These are phyloP conservation scores for Hippotragus niger DNA, from an alignment of 2,113 vertebrate genomes.

Conservation along the genomic window DNA sequence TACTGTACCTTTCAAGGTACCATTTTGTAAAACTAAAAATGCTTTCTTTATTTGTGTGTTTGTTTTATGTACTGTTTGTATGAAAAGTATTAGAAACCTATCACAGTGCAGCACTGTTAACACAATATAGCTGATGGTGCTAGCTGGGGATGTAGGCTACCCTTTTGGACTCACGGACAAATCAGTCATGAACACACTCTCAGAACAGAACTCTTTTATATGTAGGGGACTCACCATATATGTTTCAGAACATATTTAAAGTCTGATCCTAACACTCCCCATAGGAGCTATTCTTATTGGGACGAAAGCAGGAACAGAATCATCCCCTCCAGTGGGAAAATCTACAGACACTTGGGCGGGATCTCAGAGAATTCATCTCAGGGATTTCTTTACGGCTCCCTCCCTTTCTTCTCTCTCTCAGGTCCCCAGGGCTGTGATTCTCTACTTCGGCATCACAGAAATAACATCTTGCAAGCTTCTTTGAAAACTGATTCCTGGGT, in stretches of 20 bases:
- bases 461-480: neutral
- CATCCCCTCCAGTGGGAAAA: neutral
- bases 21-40: neutral
- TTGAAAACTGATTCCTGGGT: neutral
- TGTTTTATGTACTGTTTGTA: neutral
- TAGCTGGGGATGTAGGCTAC: neutral
- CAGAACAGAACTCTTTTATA: neutral
- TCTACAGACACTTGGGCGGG: neutral
- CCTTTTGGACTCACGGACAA: neutral
- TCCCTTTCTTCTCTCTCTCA: neutral
- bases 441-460: neutral
- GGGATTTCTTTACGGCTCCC: neutral
- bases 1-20: neutral
- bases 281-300: neutral
- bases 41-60: neutral
- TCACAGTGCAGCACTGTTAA: neutral
- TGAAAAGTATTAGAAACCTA: neutral
- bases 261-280: neutral
- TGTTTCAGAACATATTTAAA: neutral
- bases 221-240: neutral
- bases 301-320: neutral
- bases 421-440: neutral
- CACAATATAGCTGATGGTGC: neutral
- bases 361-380: neutral
- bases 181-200: neutral